phyloP scores from a whole-genome alignment of 2,888 invertebrate genomes.

The Rhagophthalmus giganteus region DNA sequence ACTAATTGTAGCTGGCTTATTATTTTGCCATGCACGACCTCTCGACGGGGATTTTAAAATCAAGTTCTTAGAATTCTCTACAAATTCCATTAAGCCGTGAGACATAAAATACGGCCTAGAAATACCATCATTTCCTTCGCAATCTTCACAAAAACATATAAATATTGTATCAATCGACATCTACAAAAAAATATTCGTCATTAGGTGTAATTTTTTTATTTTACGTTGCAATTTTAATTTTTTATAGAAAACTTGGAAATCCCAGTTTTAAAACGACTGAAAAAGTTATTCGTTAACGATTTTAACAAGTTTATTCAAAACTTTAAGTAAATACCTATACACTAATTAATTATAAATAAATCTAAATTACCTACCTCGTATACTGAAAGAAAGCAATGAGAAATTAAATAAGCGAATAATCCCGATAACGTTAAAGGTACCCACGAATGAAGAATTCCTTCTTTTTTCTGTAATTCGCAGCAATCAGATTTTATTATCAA shows the following conservation, averaged over 20 bases:
- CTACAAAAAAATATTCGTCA: conserved; percentile 49
- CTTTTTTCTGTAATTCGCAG: conserved; percentile 58
- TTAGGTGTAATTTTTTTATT: no score
- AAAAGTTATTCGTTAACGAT: no score
- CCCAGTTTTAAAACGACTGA: no score
- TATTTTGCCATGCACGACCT: neutral
- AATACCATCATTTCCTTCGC: conserved; percentile 66
- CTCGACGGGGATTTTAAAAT: neutral
- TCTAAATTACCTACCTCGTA: conserved; percentile 8
- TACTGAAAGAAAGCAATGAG: conserved; percentile 72
- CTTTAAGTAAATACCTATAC: no score
- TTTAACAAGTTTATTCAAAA: no score
- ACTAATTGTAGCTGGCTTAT: neutral
- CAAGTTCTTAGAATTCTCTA: conserved; percentile 54
- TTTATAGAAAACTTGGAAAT: no score
- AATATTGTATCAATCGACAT: conserved; percentile 72
- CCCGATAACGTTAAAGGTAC: conserved; percentile 65
- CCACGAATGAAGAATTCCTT: conserved; percentile 62
- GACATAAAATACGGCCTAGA: conserved; percentile 67
- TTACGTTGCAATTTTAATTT: no score
- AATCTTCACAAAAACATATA: conserved; percentile 71
- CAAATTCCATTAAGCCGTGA: conserved; percentile 66
- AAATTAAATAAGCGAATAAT: conserved; percentile 68
- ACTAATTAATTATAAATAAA: no score
- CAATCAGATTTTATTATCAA: conserved; percentile 1